Evolutionary conservation across 2,113 vertebrate species (phyloP).

Genomic region (Nycticebus coucang): DNA sequence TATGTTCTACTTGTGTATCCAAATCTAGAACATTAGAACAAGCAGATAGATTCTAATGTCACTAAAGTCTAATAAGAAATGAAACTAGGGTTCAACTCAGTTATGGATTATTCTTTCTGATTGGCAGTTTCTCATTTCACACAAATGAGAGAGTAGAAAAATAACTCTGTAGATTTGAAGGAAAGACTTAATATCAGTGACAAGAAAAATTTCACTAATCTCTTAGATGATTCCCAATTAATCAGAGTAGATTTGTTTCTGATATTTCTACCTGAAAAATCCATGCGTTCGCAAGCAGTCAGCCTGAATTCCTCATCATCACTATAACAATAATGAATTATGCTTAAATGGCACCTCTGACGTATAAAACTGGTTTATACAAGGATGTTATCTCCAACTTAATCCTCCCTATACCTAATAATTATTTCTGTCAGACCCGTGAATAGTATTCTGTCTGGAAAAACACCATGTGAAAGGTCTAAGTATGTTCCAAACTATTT

Average conservation of each 20-base stretch:
- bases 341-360: conserved; percentile 57
- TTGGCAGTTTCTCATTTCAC: background rate
- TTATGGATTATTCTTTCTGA: conserved; percentile 17
- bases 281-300: background rate
- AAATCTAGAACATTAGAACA: conserved; percentile 2
- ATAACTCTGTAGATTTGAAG: background rate
- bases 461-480: conserved; percentile 38
- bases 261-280: conserved; percentile 16
- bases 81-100: background rate
- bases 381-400: conserved; percentile 56
- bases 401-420: conserved; percentile 46
- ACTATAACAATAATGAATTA: conserved; percentile 46
- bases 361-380: conserved; percentile 49
- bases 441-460: conserved; percentile 33
- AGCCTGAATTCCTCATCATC: background rate
- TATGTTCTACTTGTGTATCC: conserved; percentile 3
- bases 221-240: conserved; percentile 40
- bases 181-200: background rate
- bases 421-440: conserved; percentile 47
- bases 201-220: conserved; percentile 30
- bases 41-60: background rate
- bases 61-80: conserved; percentile 43
- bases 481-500: background rate
- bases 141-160: background rate
- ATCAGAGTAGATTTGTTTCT: background rate